Conservation (phyloP, 2,113 vertebrate species). For the Psittacara wagleri region DNA sequence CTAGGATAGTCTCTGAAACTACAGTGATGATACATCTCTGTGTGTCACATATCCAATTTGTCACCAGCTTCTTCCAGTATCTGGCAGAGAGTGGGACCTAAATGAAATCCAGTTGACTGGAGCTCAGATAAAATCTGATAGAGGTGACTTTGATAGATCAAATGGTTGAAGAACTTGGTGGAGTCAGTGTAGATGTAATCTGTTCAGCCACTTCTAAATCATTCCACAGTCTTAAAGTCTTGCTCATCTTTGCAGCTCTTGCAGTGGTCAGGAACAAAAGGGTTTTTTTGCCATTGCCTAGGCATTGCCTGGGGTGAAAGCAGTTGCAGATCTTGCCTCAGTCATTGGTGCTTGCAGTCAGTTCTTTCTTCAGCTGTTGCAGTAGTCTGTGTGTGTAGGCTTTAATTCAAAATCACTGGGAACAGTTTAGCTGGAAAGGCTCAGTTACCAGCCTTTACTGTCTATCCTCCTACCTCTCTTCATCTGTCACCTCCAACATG, state of each 20-base stretch:
- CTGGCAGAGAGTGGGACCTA: constrained; percentile 35
- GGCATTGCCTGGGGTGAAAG: not conserved
- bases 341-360: not conserved
- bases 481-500: not conserved
- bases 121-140: constrained; percentile 39
- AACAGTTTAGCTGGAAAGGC: not conserved
- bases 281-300: not conserved
- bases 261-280: not conserved
- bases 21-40: constrained; percentile 19
- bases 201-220: constrained; percentile 2
- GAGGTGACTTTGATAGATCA: constrained; percentile 33
- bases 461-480: not conserved
- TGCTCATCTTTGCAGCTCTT: not conserved
- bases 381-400: not conserved
- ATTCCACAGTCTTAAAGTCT: not conserved
- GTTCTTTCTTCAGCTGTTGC: not conserved
- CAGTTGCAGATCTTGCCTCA: not conserved
- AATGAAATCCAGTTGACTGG: constrained; percentile 55
- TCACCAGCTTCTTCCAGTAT: constrained; percentile 8
- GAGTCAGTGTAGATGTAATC: constrained; percentile 18
- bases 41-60: constrained; percentile 26
- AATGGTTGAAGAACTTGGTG: constrained; percentile 17
- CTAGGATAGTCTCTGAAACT: not conserved
- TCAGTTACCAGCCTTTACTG: not conserved
- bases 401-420: not conserved